A percentile compares a stretch with the other conserved stretches of the same genome.
These are phyloP conservation scores for Coecobrya sp. DNA, from an alignment of 2,888 invertebrate species.

Conservation along the genomic window DNA sequence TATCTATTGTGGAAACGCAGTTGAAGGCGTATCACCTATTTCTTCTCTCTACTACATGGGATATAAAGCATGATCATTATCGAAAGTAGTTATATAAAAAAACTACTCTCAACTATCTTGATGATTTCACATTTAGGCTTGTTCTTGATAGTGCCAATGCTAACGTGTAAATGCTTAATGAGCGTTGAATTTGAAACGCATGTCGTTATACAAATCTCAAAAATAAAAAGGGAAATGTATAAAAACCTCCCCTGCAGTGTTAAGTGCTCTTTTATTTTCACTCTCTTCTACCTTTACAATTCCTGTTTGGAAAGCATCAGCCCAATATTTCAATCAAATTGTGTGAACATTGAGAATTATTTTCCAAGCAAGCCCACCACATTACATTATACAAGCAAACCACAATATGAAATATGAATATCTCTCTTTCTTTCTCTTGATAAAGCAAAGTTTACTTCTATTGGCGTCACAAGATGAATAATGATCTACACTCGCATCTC, in stretches of 20 bases:
- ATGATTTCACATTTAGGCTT: background rate
- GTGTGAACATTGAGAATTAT: constrained; percentile 65
- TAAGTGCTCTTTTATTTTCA: constrained; percentile 36
- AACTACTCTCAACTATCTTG: background rate
- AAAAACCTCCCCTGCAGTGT: constrained; percentile 2
- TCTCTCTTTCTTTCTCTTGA: constrained; percentile 38
- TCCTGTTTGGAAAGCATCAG: constrained; percentile 5
- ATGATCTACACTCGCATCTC: constrained; percentile 62
- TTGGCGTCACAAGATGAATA: constrained; percentile 74
- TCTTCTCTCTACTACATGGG: background rate
- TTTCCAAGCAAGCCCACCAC: background rate
- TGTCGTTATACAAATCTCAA: constrained; percentile 7
- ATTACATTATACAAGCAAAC: constrained; percentile 21
- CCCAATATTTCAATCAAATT: constrained; percentile 53
- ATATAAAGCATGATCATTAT: constrained; percentile 36
- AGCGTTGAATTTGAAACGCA: constrained; percentile 22
- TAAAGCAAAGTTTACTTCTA: constrained; percentile 54
- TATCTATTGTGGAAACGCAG: background rate
- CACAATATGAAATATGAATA: constrained; percentile 50
- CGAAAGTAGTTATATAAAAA: background rate
- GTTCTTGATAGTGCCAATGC: background rate
- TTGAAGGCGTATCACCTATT: background rate
- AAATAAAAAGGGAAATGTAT: background rate
- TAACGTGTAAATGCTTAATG: constrained; percentile 37
- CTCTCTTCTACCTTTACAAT: constrained; percentile 22